Percentiles rank a stretch among this genome's conserved stretches.
These are phyloP conservation scores for Asarcornis scutulata DNA, from an alignment of 2,113 vertebrate species.

Conservation along the genomic window DNA sequence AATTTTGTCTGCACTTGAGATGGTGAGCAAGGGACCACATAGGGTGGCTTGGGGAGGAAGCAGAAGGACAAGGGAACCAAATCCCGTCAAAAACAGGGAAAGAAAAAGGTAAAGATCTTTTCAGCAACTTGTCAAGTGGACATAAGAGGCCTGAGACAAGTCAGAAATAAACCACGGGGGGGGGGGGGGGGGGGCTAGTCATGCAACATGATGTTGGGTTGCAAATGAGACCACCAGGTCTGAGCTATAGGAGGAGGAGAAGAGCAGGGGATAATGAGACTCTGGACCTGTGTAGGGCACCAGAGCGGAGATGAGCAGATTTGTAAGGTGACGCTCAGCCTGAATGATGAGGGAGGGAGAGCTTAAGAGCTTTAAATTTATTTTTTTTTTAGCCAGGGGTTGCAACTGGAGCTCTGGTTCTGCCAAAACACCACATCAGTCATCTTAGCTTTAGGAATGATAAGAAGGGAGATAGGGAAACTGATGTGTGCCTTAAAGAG, in stretches of 20 bases:
- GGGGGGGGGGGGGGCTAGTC: background rate
- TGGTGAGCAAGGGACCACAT: background rate
- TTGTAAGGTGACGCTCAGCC: rapidly evolving
- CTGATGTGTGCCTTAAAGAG: background rate
- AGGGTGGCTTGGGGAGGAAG: background rate
- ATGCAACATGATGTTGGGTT: rapidly evolving
- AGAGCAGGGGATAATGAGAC: background rate
- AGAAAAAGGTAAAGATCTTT: background rate
- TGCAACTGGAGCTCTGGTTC: constrained; percentile 15
- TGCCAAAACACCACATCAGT: background rate
- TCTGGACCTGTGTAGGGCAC: rapidly evolving
- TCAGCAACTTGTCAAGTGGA: background rate
- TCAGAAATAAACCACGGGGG: background rate
- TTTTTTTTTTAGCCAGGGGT: background rate
- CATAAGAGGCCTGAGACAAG: rapidly evolving
- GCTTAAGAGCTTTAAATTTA: background rate
- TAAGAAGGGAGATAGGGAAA: background rate
- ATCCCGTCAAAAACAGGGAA: background rate
- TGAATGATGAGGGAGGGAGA: background rate
- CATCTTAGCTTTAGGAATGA: background rate
- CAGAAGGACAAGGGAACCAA: background rate
- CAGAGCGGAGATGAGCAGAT: background rate
- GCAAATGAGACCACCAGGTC: background rate
- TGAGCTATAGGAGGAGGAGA: rapidly evolving
- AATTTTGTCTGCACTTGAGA: background rate